Percentiles rank a stretch among this genome's conserved stretches.
Conservation (phyloP, 2,113 vertebrate species). For the Canis aureus region DNA sequence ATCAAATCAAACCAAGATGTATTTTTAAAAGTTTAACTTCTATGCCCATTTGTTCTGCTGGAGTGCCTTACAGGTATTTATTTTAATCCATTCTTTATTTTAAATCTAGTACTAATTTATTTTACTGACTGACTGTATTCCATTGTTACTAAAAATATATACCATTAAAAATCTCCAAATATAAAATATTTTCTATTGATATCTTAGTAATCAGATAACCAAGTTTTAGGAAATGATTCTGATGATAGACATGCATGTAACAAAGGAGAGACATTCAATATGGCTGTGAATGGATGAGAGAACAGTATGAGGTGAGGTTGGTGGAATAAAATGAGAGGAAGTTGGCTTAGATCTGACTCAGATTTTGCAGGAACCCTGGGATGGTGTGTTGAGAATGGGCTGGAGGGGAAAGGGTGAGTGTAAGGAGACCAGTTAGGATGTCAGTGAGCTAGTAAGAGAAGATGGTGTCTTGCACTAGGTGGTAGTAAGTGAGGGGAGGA, state of each 20-base stretch:
- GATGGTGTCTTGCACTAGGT: background rate
- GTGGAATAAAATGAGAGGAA: background rate
- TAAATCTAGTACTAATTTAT: background rate
- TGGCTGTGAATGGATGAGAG: background rate
- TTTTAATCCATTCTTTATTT: constrained; percentile 41
- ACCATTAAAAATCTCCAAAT: background rate
- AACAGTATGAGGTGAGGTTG: background rate
- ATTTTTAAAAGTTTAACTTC: background rate
- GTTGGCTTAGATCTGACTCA: background rate
- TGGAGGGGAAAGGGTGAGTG: background rate
- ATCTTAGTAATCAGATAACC: background rate
- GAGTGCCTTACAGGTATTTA: background rate
- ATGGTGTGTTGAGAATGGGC: background rate
- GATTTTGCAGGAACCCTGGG: background rate
- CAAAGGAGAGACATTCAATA: background rate
- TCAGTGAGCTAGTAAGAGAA: background rate
- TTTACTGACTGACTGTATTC: constrained; percentile 7
- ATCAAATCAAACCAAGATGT: background rate
- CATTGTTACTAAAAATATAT: constrained; percentile 18
- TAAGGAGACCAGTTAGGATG: background rate
- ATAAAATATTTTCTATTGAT: background rate
- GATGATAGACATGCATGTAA: background rate
- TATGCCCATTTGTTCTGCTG: background rate
- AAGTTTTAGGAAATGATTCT: background rate
- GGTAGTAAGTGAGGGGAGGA: background rate